Evolutionary conservation across 2,797 vertebrate genomes (phyloP), one percentile per base, ranked within the genome.

Genomic region (Chaetophractus vellerosus): DNA sequence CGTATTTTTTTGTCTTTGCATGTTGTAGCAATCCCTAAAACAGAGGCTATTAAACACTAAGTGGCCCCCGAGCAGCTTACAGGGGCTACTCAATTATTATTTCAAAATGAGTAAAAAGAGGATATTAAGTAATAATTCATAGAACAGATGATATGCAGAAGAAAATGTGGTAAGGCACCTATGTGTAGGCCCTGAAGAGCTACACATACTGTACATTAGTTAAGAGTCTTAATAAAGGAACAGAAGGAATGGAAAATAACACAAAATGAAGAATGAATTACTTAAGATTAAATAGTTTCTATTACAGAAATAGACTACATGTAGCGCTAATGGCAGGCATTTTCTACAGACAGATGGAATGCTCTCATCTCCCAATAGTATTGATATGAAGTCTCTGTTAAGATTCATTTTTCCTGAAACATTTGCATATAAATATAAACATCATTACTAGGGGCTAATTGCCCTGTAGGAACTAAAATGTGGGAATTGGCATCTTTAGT

Each of bases 361-460:
- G 93, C 85, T 98, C 97, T 97, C 90, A 91, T 98, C 93, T 98
- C 98, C 97, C 97, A 96, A 96, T 97, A 98, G 98, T 97, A 96
- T 97, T 97, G 98, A 94, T 98, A 98, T 92, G 97, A 98, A 98
- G 97, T 97, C 97, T 98, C 97, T 97, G 97, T 97, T 98, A 98
- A 98, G 97, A 98, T 96, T 97, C 94, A 96, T 96, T 98, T 98
- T 98, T 97, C 97, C 96, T 93, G 96, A 97, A 96, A 96, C 96
- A 98, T 98, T 98, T 98, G 97, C 98, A 98, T 98, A 98, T 98
- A 98, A 98, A 98, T 98, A 98, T 98, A 98, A 98, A 98, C 98
- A 98, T 98, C 97, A 98, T 98, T 98, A 98, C 96, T 97, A 97
- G 97, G 88, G 98, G 96, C 98, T 98, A 98, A 98, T 98, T 98